These are phyloP conservation scores for Neofelis nebulosa DNA, from an alignment of 2,113 vertebrate species.

Conservation along the genomic window DNA sequence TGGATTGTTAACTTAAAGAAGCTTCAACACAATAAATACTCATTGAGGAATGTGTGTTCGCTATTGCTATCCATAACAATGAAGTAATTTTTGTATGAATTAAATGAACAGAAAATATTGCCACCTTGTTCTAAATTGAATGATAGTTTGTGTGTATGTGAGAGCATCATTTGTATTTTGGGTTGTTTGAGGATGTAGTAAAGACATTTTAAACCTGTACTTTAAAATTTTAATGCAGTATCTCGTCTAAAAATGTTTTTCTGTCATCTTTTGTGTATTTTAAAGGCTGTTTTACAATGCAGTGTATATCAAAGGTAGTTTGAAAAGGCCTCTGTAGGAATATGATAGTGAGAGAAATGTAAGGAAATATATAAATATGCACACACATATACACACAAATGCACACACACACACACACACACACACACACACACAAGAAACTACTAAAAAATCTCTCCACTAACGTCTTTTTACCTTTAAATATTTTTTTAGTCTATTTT, in stretches of 20 bases:
- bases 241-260: conserved; percentile 18
- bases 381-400: neutral
- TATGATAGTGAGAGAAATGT: neutral
- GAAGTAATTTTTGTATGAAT: neutral
- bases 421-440: neutral
- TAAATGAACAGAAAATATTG: neutral
- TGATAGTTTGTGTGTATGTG: fast-evolving
- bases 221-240: neutral
- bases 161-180: neutral
- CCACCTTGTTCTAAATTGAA: neutral
- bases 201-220: conserved; percentile 16
- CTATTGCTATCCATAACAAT: neutral
- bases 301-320: neutral
- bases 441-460: neutral
- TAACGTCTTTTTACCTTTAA: neutral
- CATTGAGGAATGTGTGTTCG: neutral
- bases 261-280: neutral
- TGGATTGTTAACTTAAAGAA: neutral
- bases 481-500: neutral
- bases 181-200: neutral
- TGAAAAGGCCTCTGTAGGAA: neutral
- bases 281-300: conserved; percentile 26
- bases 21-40: neutral
- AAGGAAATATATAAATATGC: neutral
- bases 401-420: neutral